These are phyloP conservation scores for Lepidurus couesii DNA, from an alignment of 1,140 invertebrate genomes.

Conservation along the genomic window DNA sequence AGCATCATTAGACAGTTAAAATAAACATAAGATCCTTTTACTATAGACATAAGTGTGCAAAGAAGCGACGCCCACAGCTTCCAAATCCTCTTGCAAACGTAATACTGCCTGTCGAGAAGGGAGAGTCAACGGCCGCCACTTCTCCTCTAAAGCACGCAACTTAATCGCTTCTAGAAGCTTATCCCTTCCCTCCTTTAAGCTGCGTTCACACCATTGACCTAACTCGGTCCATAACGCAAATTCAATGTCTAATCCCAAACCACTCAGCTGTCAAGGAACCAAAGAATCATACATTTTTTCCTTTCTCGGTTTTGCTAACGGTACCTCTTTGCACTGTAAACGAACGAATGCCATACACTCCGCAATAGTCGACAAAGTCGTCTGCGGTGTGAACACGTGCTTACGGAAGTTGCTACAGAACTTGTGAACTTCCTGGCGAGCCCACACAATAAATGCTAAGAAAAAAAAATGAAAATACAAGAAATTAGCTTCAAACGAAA, in stretches of 20 bases:
- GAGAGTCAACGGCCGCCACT: conserved; percentile 64
- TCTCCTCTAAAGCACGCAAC: conserved; percentile 61
- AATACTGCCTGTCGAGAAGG: conserved; percentile 51
- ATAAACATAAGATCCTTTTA: conserved; percentile 39
- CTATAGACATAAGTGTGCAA: conserved; percentile 53
- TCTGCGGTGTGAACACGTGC: conserved; percentile 89
- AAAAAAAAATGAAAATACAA: conserved; percentile 40
- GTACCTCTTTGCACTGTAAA: conserved; percentile 65
- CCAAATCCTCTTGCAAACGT: conserved; percentile 55
- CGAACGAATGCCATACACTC: conserved; percentile 77
- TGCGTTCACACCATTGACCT: conserved; percentile 56
- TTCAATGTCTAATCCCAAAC: conserved; percentile 70
- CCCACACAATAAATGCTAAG: conserved; percentile 83
- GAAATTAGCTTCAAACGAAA: not conserved
- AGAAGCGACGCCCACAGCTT: conserved; percentile 49
- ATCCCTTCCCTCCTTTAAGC: conserved; percentile 60
- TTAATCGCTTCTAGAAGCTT: conserved; percentile 70
- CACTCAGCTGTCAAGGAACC: conserved; percentile 51
- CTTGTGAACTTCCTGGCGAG: conserved; percentile 74
- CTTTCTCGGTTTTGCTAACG: conserved; percentile 34
- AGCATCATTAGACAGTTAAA: conserved; percentile 44
- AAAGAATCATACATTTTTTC: conserved; percentile 37
- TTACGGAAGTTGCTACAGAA: conserved; percentile 73
- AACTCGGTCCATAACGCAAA: conserved; percentile 78
- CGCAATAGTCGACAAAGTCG: conserved; percentile 70